These are phyloP conservation scores for Philereme vetulata DNA, from an alignment of 2,888 invertebrate genomes.

Conservation along the genomic window DNA sequence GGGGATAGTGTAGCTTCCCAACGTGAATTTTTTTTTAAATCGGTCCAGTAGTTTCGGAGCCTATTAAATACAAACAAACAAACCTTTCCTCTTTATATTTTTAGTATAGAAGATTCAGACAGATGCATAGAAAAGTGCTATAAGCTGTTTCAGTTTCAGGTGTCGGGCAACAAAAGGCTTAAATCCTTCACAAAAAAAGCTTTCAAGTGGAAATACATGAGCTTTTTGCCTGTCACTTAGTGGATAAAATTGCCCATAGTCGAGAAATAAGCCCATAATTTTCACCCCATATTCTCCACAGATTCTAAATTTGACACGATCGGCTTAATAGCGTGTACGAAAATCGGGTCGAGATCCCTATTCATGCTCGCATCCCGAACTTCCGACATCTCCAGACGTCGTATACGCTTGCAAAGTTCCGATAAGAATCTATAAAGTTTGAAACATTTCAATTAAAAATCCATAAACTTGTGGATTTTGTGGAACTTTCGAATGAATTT, in stretches of 20 bases:
- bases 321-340: constrained; percentile 29
- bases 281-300: constrained; percentile 3
- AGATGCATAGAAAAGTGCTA: too few species aligned
- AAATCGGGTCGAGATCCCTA: constrained; percentile 32
- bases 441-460: not conserved
- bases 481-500: too few species aligned
- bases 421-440: not conserved
- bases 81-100: too few species aligned
- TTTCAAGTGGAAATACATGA: too few species aligned
- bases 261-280: constrained; percentile 9
- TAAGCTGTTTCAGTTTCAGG: too few species aligned
- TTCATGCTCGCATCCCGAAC: constrained; percentile 25
- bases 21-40: too few species aligned
- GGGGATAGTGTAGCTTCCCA: too few species aligned
- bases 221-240: not conserved
- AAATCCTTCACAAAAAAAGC: too few species aligned
- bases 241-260: not conserved
- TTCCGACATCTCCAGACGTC: constrained; percentile 2
- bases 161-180: too few species aligned
- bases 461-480: not conserved
- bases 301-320: constrained; percentile 32
- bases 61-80: too few species aligned
- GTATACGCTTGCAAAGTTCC: not conserved
- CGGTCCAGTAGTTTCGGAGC: too few species aligned
- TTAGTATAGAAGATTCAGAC: too few species aligned